phyloP scores from a whole-genome alignment of 1,140 invertebrate genomes.

The Triops cancriformis region DNA sequence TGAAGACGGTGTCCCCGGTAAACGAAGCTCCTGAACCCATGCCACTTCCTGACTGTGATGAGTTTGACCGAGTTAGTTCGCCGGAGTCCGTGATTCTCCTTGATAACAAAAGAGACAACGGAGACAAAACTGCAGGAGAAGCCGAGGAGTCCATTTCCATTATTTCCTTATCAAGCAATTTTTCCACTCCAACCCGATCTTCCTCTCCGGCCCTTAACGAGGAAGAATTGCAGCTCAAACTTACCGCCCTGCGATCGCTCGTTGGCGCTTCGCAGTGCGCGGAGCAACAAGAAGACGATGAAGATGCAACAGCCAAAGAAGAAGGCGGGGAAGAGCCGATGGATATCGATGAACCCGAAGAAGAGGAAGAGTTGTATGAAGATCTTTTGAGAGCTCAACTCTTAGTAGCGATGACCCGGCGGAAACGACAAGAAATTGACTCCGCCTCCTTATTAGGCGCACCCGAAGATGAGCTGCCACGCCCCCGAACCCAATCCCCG shows the following conservation, averaged over 20 bases:
- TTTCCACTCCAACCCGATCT: no score
- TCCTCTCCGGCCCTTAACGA: neutral
- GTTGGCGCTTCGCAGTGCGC: neutral
- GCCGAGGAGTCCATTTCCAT: neutral
- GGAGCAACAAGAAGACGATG: neutral
- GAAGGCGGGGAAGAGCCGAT: neutral
- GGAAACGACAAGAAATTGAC: neutral
- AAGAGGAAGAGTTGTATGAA: neutral
- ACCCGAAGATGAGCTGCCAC: neutral
- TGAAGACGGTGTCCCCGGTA: neutral
- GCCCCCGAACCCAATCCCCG: neutral
- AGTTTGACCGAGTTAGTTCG: neutral
- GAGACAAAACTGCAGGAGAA: neutral
- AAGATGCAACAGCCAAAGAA: neutral
- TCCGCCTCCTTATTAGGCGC: neutral
- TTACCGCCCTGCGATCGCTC: neutral
- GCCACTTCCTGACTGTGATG: neutral
- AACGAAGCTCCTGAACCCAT: neutral
- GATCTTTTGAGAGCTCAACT: constrained; percentile 6
- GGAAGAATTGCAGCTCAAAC: neutral
- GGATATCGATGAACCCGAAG: neutral
- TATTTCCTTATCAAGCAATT: neutral
- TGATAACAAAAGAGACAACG: neutral
- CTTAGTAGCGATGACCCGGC: neutral
- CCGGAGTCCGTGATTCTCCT: neutral